Base-by-base conservation (phyloP, 2,888 invertebrate genomes). In the Hedychridium roseum region DNA sequence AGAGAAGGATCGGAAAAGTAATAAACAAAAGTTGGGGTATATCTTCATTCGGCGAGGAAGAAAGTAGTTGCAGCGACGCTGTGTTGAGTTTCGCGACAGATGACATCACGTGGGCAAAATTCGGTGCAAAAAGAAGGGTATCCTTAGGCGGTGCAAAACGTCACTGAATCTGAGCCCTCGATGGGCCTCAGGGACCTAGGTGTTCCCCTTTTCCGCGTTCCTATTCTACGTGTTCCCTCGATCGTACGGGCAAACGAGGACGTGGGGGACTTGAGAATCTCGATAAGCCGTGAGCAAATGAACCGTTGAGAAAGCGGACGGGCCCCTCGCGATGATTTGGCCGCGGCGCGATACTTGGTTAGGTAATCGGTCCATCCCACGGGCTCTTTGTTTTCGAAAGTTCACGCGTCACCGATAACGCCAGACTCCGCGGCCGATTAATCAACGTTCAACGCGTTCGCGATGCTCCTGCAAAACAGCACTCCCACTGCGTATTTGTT, bases 251-350 rank as follows among this genome's bases (percentile, higher is more conserved):
- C n/a, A n/a, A n/a, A n/a, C n/a, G n/a, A n/a, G n/a, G n/a, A n/a
- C n/a, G n/a, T n/a, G n/a, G 30, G 27, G 32, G 31, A 15, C 23
- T 11, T 11, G 34, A 37, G 42, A 46, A 30, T 42, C 39, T 35
- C n/a, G 57, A 57, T 57, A 55, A 49, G 32, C n/a, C 5, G 1
- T 14, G 20, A 5, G 34, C 31, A 41, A 52, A 53, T 53, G 56
- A 65, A 57, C 52, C 48, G 40, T 44, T 44, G 50, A 41, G 47
- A 31, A 52, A 35, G 43, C 30, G 53, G 57, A 50, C 60, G 57
- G 55, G 56, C 57, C 56, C 43, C 62, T 44, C 27, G 30, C 23
- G 7, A 46, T 49, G 47, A 56, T 61, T 43, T 37, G 17, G n/a
- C 17, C 32, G 28, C 1, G 16, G 7, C 11, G 34, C 12, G n/a